Evolutionary conservation across 1,140 invertebrate genomes (phyloP), one percentile per base, ranked within the genome.

Genomic region (Rhynchophorus ferrugineus): DNA sequence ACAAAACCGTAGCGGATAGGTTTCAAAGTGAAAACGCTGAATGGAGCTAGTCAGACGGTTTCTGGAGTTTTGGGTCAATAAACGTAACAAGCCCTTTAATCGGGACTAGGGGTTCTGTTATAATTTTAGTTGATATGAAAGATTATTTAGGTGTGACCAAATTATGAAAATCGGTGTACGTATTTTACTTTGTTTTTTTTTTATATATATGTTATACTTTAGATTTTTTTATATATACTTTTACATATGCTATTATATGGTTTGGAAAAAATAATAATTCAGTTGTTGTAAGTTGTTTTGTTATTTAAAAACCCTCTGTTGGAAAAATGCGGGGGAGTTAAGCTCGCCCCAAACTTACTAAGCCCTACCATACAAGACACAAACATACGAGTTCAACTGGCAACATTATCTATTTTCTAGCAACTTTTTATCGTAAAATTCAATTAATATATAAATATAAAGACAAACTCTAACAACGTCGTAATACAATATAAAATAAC

Each of bases 381-480:
- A n/a, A n/a, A n/a, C n/a, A n/a, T 3, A 43, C 16, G 3, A 11
- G 5, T 49, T 21, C n/a, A 51, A 51, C 49, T 51, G 16, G 41
- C 43, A 51, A 51, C 49, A 39, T 51, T 51, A 51, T 51, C 49
- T 51, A 51, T 51, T 51, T 3, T 44, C 41, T 51, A 41, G 33
- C 33, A 44, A 44, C 21, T 21, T 44, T 36, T 20, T 37, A 16
- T 44, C 33, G 43, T 42, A 44, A 46, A 53, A 41, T 39, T 48
- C 39, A 54, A 54, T 54, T 46, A 54, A 54, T 54, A 59, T 64
- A 64, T 61, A 64, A 64, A 64, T 64, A 64, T 64, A 64, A 61
- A 64, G 62, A 64, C 49, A 57, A 62, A 58, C 49, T 64, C 61
- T 62, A 64, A 64, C 62, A 64, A 64, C 61, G 42, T 48, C 17